These are phyloP conservation scores for Silurus lanzhouensis DNA, from an alignment of 2,797 vertebrate species.

Conservation along the genomic window DNA sequence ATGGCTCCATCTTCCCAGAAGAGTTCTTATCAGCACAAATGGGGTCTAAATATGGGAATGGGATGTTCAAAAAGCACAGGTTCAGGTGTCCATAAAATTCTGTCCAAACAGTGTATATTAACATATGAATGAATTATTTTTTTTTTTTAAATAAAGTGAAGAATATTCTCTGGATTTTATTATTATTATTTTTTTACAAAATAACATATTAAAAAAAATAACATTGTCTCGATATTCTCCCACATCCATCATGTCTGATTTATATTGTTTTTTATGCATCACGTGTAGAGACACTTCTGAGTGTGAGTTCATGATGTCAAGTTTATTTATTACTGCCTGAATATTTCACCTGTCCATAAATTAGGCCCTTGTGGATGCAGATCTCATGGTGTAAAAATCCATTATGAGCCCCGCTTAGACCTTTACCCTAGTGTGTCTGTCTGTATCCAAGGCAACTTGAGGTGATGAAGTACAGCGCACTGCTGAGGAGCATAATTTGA, in stretches of 20 bases:
- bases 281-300: neutral
- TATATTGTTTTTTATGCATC: neutral
- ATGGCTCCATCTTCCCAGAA: too few relatives aligned
- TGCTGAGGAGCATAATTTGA: slow-evolving; percentile 50
- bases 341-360: slow-evolving; percentile 41
- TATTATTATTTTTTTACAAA: too few relatives aligned
- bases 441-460: slow-evolving; percentile 48
- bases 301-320: slow-evolving; percentile 28
- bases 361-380: slow-evolving; percentile 23
- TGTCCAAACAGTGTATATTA: too few relatives aligned
- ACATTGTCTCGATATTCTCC: neutral
- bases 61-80: too few relatives aligned
- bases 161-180: neutral
- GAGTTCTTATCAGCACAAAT: too few relatives aligned
- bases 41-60: too few relatives aligned
- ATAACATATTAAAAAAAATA: neutral
- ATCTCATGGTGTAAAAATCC: slow-evolving; percentile 44
- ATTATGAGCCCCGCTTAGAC: slow-evolving; percentile 40
- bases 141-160: too few relatives aligned
- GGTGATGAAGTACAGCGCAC: slow-evolving; percentile 48
- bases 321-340: slow-evolving; percentile 42
- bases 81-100: too few relatives aligned
- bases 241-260: neutral
- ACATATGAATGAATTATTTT: too few relatives aligned
- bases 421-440: slow-evolving; percentile 38